Evolutionary conservation across 1,140 invertebrate genomes (phyloP).

Genomic region (Oryzaephilus surinamensis): DNA sequence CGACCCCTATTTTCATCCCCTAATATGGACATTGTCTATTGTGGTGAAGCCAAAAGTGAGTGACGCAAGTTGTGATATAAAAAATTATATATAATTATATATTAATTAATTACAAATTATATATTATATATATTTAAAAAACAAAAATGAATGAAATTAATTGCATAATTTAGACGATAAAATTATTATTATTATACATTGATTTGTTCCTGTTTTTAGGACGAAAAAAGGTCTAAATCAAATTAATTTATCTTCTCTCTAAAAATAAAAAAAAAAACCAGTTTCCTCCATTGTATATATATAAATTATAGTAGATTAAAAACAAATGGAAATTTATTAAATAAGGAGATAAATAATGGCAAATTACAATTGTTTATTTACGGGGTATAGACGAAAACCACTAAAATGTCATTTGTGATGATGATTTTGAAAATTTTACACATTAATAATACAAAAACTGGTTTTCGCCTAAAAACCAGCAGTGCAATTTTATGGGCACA

Average conservation of each 20-base stretch:
- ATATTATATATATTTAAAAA: slow-evolving; percentile 7
- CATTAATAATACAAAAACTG: too few species aligned
- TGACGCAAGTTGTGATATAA: slow-evolving; percentile 32
- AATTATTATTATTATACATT: too few species aligned
- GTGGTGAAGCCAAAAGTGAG: slow-evolving; percentile 28
- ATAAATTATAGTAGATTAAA: slow-evolving; percentile 13
- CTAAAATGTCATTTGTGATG: too few species aligned
- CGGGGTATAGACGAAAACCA: too few species aligned
- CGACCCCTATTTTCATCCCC: too few species aligned
- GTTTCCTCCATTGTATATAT: slow-evolving; percentile 37
- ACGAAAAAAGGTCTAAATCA: slow-evolving; percentile 38
- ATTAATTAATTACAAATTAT: slow-evolving; percentile 12
- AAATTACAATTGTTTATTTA: too few species aligned
- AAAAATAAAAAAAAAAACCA: too few species aligned
- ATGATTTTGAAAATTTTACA: too few species aligned
- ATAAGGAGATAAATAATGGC: slow-evolving; percentile 20
- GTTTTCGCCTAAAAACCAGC: too few species aligned
- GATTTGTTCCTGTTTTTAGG: too few species aligned
- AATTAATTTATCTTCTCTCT: slow-evolving; percentile 34
- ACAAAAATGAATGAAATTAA: background rate
- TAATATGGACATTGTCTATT: too few species aligned
- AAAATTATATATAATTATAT: slow-evolving; percentile 7
- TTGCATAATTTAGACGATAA: slow-evolving; percentile 14
- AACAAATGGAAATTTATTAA: background rate
- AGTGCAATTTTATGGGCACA: too few species aligned